These are phyloP conservation scores for Catharus ustulatus DNA, from an alignment of 2,797 vertebrate genomes.

Conservation along the genomic window DNA sequence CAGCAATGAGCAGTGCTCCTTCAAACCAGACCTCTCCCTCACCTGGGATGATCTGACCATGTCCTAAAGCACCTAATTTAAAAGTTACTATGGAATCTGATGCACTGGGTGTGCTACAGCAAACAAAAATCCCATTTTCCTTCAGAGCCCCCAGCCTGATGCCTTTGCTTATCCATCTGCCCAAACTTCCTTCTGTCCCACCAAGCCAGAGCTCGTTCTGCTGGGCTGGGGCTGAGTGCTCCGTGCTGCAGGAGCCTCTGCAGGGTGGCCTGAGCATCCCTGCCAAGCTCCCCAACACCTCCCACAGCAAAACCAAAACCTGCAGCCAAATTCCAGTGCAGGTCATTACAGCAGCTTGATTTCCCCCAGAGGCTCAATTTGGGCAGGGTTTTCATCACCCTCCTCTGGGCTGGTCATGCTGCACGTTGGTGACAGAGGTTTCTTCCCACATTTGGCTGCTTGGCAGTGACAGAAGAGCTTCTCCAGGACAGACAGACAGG, in stretches of 20 bases:
- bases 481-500: conserved; percentile 11
- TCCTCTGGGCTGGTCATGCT: neutral
- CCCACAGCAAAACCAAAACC: neutral
- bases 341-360: conserved; percentile 35
- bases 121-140: neutral
- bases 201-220: neutral
- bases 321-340: conserved; percentile 18
- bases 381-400: neutral
- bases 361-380: conserved; percentile 24
- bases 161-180: neutral
- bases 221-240: neutral
- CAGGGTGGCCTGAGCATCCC: neutral
- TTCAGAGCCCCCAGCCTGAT: neutral
- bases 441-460: neutral
- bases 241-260: neutral
- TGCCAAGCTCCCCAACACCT: neutral
- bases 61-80: conserved; percentile 6
- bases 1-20: neutral
- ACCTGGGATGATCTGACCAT: neutral
- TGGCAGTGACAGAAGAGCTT: neutral
- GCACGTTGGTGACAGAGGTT: neutral
- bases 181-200: neutral
- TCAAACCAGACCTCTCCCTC: neutral
- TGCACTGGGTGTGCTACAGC: neutral
- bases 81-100: neutral